A percentile compares a stretch with the other conserved stretches of the same genome.
Conservation (phyloP, 2,113 vertebrate genomes). For the Salvelinus sp. region DNA sequence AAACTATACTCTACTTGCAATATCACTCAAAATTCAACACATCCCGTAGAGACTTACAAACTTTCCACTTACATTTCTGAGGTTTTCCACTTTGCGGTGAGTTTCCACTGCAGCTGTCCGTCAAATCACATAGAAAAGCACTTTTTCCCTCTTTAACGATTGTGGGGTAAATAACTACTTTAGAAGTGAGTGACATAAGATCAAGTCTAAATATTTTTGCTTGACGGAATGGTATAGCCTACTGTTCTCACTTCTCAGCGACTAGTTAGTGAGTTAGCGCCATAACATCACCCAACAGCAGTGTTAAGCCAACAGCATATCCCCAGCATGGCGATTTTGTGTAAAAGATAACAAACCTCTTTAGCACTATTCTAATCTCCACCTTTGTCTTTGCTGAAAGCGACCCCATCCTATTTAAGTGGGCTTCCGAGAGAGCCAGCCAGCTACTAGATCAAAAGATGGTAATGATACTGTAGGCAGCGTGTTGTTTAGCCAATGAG, state of each 20-base stretch:
- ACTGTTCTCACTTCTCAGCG: not conserved
- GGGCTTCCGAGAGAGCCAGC: constrained; percentile 13
- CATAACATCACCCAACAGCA: not conserved
- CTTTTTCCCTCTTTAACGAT: not conserved
- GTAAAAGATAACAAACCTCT: constrained; percentile 10
- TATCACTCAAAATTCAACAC: no score
- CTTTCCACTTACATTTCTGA: no score
- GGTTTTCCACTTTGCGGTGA: not conserved
- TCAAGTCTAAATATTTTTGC: not conserved
- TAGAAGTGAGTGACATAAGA: not conserved
- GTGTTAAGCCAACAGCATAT: not conserved
- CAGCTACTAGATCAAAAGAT: constrained; percentile 31
- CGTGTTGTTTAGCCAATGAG: constrained; percentile 36
- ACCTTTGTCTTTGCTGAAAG: constrained; percentile 4
- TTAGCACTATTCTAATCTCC: constrained; percentile 19
- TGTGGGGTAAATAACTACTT: not conserved
- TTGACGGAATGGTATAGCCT: not conserved
- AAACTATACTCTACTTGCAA: no score
- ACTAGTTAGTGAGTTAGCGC: no score
- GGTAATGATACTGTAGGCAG: constrained; percentile 36
- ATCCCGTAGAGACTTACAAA: no score
- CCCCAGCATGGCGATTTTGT: no score
- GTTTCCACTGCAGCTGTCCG: not conserved
- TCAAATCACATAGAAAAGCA: not conserved
- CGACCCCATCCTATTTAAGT: constrained; percentile 19